phyloP scores from a whole-genome alignment of 2,113 vertebrate genomes.

The Nipponia nippon region DNA sequence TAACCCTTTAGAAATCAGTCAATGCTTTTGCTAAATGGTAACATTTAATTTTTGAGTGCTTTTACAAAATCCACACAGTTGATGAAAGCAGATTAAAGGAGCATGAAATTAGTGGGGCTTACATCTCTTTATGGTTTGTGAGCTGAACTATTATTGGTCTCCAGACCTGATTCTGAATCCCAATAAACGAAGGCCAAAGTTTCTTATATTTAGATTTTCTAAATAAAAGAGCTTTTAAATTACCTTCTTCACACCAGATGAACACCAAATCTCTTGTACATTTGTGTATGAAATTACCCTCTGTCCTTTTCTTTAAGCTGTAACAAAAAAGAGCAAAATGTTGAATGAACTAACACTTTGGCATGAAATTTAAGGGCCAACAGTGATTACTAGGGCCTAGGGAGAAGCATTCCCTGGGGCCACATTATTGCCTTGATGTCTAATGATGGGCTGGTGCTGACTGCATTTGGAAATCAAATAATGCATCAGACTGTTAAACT shows the following conservation, averaged over 20 bases:
- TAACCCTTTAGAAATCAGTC: constrained; percentile 51
- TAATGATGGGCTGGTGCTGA: not conserved
- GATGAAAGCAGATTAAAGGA: constrained; percentile 60
- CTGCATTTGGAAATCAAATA: constrained; percentile 39
- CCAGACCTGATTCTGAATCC: constrained; percentile 23
- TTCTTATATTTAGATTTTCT: constrained; percentile 41
- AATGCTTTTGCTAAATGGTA: constrained; percentile 53
- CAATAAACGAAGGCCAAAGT: constrained; percentile 15
- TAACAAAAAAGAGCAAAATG: constrained; percentile 14
- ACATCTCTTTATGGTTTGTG: constrained; percentile 38
- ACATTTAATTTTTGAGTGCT: constrained; percentile 59
- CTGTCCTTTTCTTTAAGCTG: constrained; percentile 30
- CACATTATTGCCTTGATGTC: not conserved
- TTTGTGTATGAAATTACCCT: constrained; percentile 51
- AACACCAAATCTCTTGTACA: constrained; percentile 39
- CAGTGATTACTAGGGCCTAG: not conserved
- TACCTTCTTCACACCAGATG: constrained; percentile 30
- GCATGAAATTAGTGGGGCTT: constrained; percentile 45
- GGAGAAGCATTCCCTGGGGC: not conserved
- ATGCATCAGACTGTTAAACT: constrained; percentile 50
- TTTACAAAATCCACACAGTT: constrained; percentile 31
- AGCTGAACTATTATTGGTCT: constrained; percentile 41
- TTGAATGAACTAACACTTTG: constrained; percentile 24
- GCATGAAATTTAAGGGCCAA: not conserved
- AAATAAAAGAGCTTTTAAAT: constrained; percentile 47